phyloP scores from a whole-genome alignment of 2,113 vertebrate genomes.

The Rhodinocichla rosea region DNA sequence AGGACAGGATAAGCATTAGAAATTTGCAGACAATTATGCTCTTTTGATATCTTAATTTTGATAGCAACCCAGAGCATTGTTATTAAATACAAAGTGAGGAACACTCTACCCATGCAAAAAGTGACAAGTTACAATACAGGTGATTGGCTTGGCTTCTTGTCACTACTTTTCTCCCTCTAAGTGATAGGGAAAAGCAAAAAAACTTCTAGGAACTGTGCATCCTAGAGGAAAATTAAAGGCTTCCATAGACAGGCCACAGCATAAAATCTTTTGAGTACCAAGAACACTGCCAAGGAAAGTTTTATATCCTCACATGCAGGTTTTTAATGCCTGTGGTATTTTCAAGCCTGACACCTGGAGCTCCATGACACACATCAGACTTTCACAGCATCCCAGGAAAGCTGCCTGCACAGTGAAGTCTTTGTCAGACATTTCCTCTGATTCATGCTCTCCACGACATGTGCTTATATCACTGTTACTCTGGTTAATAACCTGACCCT shows the following conservation, averaged over 20 bases:
- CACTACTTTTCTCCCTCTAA: neutral
- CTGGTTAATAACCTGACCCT: conserved; percentile 60
- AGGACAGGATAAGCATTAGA: neutral
- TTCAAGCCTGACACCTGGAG: neutral
- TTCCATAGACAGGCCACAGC: neutral
- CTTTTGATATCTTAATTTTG: neutral
- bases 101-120: neutral
- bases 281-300: neutral
- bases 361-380: neutral
- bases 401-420: neutral
- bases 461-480: conserved; percentile 39
- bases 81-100: neutral
- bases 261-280: neutral
- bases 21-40: neutral
- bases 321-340: neutral
- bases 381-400: conserved; percentile 15
- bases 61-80: neutral
- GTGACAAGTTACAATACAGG: neutral
- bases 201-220: neutral
- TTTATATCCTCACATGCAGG: neutral
- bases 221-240: conserved; percentile 5
- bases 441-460: conserved; percentile 21
- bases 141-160: neutral
- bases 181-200: neutral
- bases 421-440: conserved; percentile 39